Evolutionary conservation across 2,888 invertebrate species (phyloP).

Genomic region (Nudaria mundana): DNA sequence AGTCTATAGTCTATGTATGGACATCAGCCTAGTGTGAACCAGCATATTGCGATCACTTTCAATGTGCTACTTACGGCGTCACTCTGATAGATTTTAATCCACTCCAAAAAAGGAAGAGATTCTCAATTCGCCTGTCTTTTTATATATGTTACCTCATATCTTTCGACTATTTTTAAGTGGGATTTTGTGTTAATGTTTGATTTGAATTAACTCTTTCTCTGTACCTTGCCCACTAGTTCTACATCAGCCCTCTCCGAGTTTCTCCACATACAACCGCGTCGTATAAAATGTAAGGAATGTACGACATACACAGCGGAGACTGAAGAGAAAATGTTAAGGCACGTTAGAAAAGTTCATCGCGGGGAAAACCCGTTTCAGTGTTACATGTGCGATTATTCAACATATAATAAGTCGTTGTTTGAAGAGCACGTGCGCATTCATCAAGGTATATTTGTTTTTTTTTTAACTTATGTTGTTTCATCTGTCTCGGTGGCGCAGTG

Average conservation of each 20-base stretch:
- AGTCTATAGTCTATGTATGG: no score
- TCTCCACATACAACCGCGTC: conserved; percentile 8
- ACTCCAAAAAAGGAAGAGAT: background rate
- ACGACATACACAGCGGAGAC: conserved; percentile 40
- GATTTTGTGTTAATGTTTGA: background rate
- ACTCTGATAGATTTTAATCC: background rate
- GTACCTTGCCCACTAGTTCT: conserved; percentile 1
- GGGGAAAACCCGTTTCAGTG: conserved; percentile 65
- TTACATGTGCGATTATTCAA: conserved; percentile 63
- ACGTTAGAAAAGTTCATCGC: conserved; percentile 51
- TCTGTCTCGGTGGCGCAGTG: no score
- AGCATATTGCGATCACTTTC: no score
- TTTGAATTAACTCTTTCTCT: background rate
- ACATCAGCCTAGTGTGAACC: no score
- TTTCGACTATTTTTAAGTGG: background rate
- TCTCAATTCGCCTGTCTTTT: no score
- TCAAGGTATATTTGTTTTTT: conserved; percentile 39
- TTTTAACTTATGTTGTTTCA: no score
- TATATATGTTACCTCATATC: no score
- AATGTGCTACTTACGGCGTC: background rate
- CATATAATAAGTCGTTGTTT: conserved; percentile 57
- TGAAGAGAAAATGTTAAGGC: conserved; percentile 49
- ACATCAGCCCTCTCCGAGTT: conserved; percentile 3
- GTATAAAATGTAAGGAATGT: conserved; percentile 38
- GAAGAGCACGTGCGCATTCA: conserved; percentile 63